Evolutionary conservation across 1,140 invertebrate genomes (phyloP), one percentile per base, ranked within the genome.

Genomic region (Drosophila nikananu): DNA sequence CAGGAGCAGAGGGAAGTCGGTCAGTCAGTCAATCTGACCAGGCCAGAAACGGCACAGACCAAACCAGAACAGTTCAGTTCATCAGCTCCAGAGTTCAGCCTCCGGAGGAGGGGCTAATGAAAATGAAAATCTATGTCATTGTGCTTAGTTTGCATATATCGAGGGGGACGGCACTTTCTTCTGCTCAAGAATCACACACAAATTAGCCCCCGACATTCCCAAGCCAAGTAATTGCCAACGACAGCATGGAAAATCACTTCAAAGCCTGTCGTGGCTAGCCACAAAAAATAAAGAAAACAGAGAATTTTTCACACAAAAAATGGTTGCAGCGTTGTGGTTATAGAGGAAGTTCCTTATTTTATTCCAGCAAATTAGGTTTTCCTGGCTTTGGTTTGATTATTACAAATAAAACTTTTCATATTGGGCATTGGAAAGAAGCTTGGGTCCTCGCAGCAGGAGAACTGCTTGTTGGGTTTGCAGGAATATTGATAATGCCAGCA

Each of bases 61-160:
- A 12, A 39, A 23, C 32, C 39, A 21, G 25, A 30, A 32, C 27
- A 44, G 48, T 66, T 65, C 66, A 27, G 49, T 71, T 73, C 68
- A 73, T 73, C 68, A 48, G 37, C 55, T 73, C 37, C 70, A 73
- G n/a, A n/a, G 68, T 61, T 73, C 67, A 52, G 30, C 32, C n/a
- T n/a, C 35, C 44, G 46, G 55, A 41, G 48, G 51, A 19, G 51
- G 80, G 51, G 76, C 77, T 81, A 89, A 89, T 87, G 84, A 87
- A 87, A 87, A 87, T 90, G 81, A 89, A 89, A 87, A 89, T 84
- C 84, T 84, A 59, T 89, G 86, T 81, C 84, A 89, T 73, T 80
- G 63, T 83, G 80, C 80, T 78, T 74, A 65, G 84, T 72, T 83
- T 78, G 84, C 84, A 81, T 81, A 81, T 81, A 89, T 83, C 63